Evolutionary conservation across 2,113 vertebrate species (phyloP), one percentile per base, ranked within the genome.

Genomic region (Heterocephalus glaber): DNA sequence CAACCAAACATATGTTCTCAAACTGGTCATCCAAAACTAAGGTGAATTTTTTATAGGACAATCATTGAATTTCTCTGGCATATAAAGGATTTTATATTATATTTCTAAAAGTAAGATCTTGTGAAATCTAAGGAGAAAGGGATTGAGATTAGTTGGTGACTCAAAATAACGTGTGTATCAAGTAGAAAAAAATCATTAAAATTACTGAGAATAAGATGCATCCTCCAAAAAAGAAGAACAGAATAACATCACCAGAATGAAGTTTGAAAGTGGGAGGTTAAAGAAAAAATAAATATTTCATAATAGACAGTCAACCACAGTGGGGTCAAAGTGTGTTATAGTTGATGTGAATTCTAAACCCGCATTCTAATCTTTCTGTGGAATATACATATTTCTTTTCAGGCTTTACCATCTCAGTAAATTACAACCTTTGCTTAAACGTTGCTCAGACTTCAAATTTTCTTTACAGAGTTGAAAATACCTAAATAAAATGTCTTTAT

Each of bases 241-340:
- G 38, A 72, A 86, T 41, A 44, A 17, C 2, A 13, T 52, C 11
- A 80, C 22, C 12, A 81, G 22, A 95, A 61, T 47, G 76, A 54
- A 44, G 6, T 79, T 24, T 70, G 17, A 41, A 83, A 86, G 44
- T 70, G 35, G n/a, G 13, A 35, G 11, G 26, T 61, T 68, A 72
- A 47, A 20, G 17, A 35, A 56, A 10, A 77, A 66, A 72, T 54
- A 52, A 26, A 60, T 5, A 56, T 38, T 49, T 54, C 38, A 19
- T 80, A 44, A 19, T 76, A 66, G 11, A 41, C 49, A 24, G 26
- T n/a, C 35, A 38, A 26, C 38, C 8, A 47, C 26, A 28, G 7
- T 54, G 5, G 0, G 3, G 4, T 35, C 11, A 38, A 28, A 44
- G 7, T 10, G 14, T 20, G 65, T 10, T n/a, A n/a, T 11, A 44